Conservation (phyloP, 1,140 invertebrate species). For the Alviniconcha marisindica region DNA sequence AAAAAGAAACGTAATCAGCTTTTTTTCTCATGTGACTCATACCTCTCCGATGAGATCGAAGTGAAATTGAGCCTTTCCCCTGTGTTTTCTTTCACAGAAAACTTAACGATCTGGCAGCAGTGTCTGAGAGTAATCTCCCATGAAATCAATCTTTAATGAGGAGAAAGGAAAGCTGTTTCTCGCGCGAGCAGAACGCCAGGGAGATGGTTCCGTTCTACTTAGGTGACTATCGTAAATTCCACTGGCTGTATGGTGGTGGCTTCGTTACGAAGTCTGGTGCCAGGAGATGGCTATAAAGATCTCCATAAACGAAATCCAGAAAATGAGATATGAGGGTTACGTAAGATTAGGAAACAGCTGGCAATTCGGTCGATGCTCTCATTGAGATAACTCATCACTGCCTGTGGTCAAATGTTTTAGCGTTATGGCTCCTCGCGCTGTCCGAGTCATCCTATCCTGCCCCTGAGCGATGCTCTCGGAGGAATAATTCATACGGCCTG, state of each 20-base stretch:
- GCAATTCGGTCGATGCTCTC: too few species aligned
- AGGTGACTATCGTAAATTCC: slow-evolving; percentile 30
- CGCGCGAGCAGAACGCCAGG: background rate
- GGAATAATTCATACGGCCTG: too few species aligned
- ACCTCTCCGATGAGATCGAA: slow-evolving; percentile 14
- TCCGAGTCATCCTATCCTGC: too few species aligned
- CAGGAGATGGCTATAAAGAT: too few species aligned
- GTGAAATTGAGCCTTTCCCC: slow-evolving; percentile 25
- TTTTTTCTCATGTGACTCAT: slow-evolving; percentile 25
- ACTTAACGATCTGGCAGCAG: slow-evolving; percentile 18
- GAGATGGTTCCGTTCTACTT: background rate
- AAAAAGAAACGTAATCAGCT: background rate
- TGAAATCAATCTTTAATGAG: slow-evolving; percentile 44
- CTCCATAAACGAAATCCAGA: too few species aligned
- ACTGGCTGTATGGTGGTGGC: background rate
- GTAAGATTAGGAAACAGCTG: too few species aligned
- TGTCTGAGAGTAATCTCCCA: slow-evolving; percentile 38
- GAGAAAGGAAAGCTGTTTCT: slow-evolving; percentile 15
- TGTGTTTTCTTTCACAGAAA: slow-evolving; percentile 7
- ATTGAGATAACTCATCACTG: too few species aligned
- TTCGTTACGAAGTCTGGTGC: background rate
- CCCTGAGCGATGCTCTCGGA: too few species aligned
- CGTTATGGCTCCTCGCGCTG: too few species aligned
- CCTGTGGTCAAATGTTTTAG: too few species aligned
- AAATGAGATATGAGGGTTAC: too few species aligned